These are phyloP conservation scores for Cynopterus sphinx DNA, from an alignment of 2,797 vertebrate genomes.

Conservation along the genomic window DNA sequence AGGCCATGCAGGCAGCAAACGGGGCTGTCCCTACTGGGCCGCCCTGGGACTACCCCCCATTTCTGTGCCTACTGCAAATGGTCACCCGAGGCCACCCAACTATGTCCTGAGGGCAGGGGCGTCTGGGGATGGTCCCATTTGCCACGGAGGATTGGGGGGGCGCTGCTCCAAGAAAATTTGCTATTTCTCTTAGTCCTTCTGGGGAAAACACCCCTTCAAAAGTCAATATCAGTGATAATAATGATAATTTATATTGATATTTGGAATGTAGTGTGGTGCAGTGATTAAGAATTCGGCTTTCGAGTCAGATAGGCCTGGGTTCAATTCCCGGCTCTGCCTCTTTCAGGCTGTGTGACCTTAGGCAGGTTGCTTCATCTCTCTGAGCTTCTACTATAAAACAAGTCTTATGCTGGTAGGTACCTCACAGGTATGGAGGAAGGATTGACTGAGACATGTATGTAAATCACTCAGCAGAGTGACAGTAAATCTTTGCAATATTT, in stretches of 20 bases:
- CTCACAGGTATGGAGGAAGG: background rate
- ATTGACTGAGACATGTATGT: rapidly evolving
- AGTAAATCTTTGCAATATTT: background rate
- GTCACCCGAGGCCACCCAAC: background rate
- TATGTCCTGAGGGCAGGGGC: background rate
- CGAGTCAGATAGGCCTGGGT: background rate
- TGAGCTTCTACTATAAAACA: background rate
- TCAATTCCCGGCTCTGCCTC: background rate
- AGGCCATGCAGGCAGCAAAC: background rate
- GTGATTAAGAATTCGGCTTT: background rate
- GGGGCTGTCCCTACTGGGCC: rapidly evolving
- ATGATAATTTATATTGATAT: too few species aligned
- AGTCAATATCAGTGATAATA: background rate
- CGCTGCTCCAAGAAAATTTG: background rate
- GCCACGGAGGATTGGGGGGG: background rate
- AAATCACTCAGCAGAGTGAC: background rate
- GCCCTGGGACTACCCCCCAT: too few species aligned
- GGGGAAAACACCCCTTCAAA: background rate
- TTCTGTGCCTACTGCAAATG: background rate
- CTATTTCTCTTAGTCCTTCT: background rate
- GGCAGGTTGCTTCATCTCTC: background rate
- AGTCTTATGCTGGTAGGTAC: background rate
- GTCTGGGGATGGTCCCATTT: background rate
- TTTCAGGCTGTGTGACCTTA: background rate
- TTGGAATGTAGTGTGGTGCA: rapidly evolving